A percentile compares a stretch with the other conserved stretches of the same genome.
These are phyloP conservation scores for Eristalis pertinax DNA, from an alignment of 2,888 invertebrate genomes.

Conservation along the genomic window DNA sequence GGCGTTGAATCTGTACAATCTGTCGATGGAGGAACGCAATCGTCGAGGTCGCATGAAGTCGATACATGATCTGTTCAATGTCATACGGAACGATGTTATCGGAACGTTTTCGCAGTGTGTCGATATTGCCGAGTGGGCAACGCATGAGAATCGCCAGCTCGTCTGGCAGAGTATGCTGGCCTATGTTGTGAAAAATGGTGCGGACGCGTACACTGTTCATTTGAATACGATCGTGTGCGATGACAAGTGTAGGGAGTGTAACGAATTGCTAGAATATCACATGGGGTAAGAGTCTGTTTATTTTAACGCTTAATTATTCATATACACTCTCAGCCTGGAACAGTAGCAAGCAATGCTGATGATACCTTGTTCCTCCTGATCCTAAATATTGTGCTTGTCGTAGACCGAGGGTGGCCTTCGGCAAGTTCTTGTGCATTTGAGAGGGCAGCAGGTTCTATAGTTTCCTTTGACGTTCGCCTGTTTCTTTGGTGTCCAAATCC, in stretches of 20 bases:
- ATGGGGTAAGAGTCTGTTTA: slow-evolving; percentile 76
- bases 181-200: slow-evolving; percentile 79
- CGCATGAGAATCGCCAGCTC: slow-evolving; percentile 78
- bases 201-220: slow-evolving; percentile 78
- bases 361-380: too few relatives aligned
- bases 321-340: background rate
- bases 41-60: slow-evolving; percentile 78
- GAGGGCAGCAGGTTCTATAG: too few relatives aligned
- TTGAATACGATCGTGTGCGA: slow-evolving; percentile 78
- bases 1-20: slow-evolving; percentile 79
- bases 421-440: too few relatives aligned
- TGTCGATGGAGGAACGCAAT: slow-evolving; percentile 78
- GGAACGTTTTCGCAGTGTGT: slow-evolving; percentile 77
- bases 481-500: too few relatives aligned
- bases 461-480: too few relatives aligned
- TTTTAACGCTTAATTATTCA: background rate
- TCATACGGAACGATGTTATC: slow-evolving; percentile 78
- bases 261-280: slow-evolving; percentile 79
- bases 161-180: slow-evolving; percentile 81
- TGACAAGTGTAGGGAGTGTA: slow-evolving; percentile 79
- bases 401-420: too few relatives aligned
- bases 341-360: too few relatives aligned
- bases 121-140: slow-evolving; percentile 79
- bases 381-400: background rate
- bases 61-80: slow-evolving; percentile 79